These are phyloP conservation scores for Nebria salina DNA, from an alignment of 2,888 invertebrate genomes.

Conservation along the genomic window DNA sequence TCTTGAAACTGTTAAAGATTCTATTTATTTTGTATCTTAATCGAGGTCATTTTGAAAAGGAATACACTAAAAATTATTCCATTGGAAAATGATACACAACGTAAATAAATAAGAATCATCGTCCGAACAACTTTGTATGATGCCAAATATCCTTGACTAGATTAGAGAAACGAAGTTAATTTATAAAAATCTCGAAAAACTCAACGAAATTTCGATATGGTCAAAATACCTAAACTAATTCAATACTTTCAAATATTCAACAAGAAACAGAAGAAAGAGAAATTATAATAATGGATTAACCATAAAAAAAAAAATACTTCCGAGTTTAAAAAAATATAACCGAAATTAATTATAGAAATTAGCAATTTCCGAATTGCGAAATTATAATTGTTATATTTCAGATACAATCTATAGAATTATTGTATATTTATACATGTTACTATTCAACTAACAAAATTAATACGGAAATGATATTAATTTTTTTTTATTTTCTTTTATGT, in stretches of 20 bases:
- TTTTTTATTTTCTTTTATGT: no score
- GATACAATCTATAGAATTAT: no score
- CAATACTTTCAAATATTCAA: not conserved
- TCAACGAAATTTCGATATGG: not conserved
- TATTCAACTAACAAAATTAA: no score
- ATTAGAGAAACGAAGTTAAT: not conserved
- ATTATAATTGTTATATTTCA: not conserved
- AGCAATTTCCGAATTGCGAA: not conserved
- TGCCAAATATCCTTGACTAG: no score
- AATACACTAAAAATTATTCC: not conserved
- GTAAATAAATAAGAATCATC: no score
- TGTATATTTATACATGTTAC: no score
- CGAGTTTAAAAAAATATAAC: not conserved
- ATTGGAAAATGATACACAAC: no score
- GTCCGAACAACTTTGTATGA: no score
- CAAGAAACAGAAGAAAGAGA: not conserved
- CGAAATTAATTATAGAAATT: not conserved
- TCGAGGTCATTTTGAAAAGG: not conserved
- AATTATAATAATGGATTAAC: not conserved
- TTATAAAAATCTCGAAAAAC: not conserved
- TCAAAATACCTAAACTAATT: not conserved
- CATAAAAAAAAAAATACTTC: not conserved
- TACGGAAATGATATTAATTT: no score
- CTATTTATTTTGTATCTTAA: not conserved
- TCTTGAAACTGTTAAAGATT: not conserved